Evolutionary conservation across 2,888 invertebrate species (phyloP).

Genomic region (Tipula vernalis): DNA sequence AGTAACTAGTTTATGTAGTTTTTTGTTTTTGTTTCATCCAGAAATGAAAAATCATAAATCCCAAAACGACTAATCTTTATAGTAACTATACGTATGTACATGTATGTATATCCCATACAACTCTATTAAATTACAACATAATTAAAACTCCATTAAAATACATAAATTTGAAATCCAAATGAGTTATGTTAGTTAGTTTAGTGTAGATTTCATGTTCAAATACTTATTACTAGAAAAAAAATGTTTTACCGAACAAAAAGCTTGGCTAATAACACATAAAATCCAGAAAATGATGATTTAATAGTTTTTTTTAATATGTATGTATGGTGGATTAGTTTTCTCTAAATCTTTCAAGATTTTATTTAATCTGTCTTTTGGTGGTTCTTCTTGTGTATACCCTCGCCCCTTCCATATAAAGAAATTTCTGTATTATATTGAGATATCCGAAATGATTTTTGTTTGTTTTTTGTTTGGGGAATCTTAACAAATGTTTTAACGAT

Average conservation of each 20-base stretch:
- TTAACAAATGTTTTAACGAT: neutral
- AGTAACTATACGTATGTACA: too few relatives aligned
- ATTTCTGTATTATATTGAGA: neutral
- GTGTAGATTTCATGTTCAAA: neutral
- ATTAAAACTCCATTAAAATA: slow-evolving; percentile 4
- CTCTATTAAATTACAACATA: neutral
- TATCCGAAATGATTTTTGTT: neutral
- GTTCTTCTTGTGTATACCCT: neutral
- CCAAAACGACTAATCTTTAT: neutral
- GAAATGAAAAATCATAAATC: neutral
- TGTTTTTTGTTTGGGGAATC: neutral
- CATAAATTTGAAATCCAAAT: neutral
- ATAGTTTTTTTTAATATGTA: neutral
- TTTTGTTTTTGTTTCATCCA: too few relatives aligned
- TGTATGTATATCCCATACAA: neutral
- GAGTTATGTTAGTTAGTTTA: neutral
- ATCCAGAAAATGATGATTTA: neutral
- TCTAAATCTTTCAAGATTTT: neutral
- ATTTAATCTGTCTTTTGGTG: neutral
- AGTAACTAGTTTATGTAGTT: neutral
- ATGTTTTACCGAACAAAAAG: neutral
- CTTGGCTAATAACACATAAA: neutral
- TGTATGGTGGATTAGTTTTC: neutral
- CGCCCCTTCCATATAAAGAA: neutral
- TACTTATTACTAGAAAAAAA: neutral